Evolutionary conservation across 2,113 vertebrate species (phyloP).

Genomic region (Antennarius striatus): DNA sequence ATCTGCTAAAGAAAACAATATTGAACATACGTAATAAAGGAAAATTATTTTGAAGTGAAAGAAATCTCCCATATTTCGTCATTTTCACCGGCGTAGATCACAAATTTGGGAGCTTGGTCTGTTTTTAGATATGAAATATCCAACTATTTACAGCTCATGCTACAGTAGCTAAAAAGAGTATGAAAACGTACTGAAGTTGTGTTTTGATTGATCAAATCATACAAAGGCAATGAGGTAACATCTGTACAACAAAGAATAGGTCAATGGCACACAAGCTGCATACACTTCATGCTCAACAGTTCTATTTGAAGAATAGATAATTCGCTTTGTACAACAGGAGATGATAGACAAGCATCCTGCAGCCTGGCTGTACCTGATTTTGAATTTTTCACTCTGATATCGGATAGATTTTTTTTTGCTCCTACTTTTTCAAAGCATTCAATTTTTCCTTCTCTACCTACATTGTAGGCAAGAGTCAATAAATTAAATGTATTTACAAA

Average conservation of each 20-base stretch:
- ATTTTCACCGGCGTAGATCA: conserved; percentile 64
- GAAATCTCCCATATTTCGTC: conserved; percentile 79
- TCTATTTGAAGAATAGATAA: conserved; percentile 42
- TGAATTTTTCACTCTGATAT: conserved; percentile 22
- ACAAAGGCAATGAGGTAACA: conserved; percentile 98
- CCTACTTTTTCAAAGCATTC: conserved; percentile 55
- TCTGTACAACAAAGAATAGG: conserved; percentile 89
- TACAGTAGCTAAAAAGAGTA: conserved; percentile 89
- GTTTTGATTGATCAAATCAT: conserved; percentile 82
- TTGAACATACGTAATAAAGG: conserved; percentile 78
- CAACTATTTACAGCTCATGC: conserved; percentile 93
- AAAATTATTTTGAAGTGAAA: conserved; percentile 70
- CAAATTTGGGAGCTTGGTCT: conserved; percentile 41
- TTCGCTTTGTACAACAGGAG: conserved; percentile 41
- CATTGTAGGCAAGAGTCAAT: conserved; percentile 76
- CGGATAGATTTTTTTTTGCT: conserved; percentile 24
- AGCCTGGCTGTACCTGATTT: conserved; percentile 32
- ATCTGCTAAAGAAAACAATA: conserved; percentile 87
- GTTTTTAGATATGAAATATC: conserved; percentile 53
- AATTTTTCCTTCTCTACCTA: conserved; percentile 65
- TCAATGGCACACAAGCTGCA: conserved; percentile 69
- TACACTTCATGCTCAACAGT: conserved; percentile 62
- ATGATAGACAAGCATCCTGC: conserved; percentile 27
- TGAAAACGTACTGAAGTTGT: conserved; percentile 64
- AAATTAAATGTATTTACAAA: conserved; percentile 74